Evolutionary conservation across 53 echinoderm and acorn worm species (phyloP), one percentile per base, ranked within the genome.

Genomic region (Stichopus horrens): DNA sequence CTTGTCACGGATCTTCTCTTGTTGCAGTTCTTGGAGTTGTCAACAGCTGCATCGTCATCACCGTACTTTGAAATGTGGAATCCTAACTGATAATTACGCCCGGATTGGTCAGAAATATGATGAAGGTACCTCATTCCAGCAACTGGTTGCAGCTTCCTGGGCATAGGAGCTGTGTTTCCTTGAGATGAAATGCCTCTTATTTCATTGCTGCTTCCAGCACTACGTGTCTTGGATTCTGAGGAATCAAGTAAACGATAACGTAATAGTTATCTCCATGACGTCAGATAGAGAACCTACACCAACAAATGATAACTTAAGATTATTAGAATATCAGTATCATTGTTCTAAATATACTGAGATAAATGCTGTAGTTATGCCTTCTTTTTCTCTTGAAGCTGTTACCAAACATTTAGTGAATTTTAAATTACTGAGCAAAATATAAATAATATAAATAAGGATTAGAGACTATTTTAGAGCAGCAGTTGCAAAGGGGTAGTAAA

Each of bases 21-120:
- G 55, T 83, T 59, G 13, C n/a, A 10, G 4, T 19, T 51, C 8
- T 20, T 13, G 0, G 76, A 19, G 52, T 77, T 16, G 7, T 22
- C 23, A 0, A 22, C 7, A 6, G 37, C 52, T 9, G 23, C 9
- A 23, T 86, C 86, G 66, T 65, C 53, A 58, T 57, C 63, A 13
- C 86, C 86, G 14, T 51, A 23, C 86, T 86, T 86, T 11, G 86
- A 86, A n/a, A 86, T 68, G n/a, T 86, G 86, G 60, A 86, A 86
- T 19, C 86, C 86, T 8, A 86, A 52, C 16, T 86, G 86, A 68
- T 86, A 86, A 51, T 68, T 52, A 67, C 71, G 86, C 14, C 65
- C 86, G 5, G 66, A 65, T 23, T 65, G 60, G 6, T 66, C 71
- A 0, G 65, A n/a, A 6, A 86, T 23, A 37, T 67, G 37, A 16